Base-by-base conservation (phyloP, 1,140 invertebrate species). In the Anastrepha obliqua region DNA sequence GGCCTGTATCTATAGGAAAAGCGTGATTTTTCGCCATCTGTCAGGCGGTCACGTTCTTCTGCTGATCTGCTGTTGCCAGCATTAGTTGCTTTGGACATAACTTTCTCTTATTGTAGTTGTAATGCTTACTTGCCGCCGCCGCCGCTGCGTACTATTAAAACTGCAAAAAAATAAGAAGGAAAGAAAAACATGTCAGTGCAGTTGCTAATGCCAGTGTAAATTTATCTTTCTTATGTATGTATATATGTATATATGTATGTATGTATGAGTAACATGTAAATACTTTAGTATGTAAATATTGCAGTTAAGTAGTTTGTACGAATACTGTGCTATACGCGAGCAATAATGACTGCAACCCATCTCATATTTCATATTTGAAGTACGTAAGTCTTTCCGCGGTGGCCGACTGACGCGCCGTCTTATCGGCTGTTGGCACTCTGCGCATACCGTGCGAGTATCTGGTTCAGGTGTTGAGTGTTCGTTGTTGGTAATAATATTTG, bases 101-200 rank as follows among this genome's bases (percentile, higher is more conserved):
- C 90, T 90, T 91, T 91, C 90, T 89, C 87, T 65, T 60, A 88
- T 87, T 89, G 74, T 88, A 20, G n/a, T 81, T 55, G 6, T 51
- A 55, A 55, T 87, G 42, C 13, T 58, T 85, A n/a, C 44, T 58
- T 87, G 2, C 29, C 42, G 9, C 60, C 42, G 44, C 86, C 74
- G 44, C 20, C n/a, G 17, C 1, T 15, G n/a, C 9, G 55, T 81
- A 9, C 39, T 55, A 55, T 81, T 29, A 11, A 81, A 81, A 81
- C 74, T 81, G 47, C 74, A 81, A 81, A 51, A 55, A 51, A 17
- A 58, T 9, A 55, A 81, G 44, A 55, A 55, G 9, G 7, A 11
- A 81, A 81, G 47, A 51, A n/a, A 78, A 78, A 78, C 47, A 78
- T 78, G 42, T 58, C n/a, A 78, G 44, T 81, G 74, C 74, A 81